Evolutionary conservation across 1,140 invertebrate genomes (phyloP).

Genomic region (Euwallacea similis): DNA sequence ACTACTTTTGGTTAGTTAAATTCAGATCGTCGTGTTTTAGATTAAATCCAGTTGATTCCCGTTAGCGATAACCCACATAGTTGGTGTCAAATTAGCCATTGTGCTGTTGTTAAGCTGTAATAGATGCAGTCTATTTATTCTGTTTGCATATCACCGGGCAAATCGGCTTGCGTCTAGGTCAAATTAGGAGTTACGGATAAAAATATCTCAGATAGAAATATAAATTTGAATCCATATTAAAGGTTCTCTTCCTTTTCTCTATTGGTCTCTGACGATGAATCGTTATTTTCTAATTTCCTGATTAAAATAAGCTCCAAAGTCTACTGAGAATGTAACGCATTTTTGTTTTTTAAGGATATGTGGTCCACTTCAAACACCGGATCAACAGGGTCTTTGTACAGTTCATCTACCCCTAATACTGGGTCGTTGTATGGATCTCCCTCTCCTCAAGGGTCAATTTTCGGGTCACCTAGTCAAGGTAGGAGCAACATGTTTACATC

Average conservation of each 20-base stretch:
- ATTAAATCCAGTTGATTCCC: slow-evolving; percentile 3
- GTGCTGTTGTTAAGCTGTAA: slow-evolving; percentile 9
- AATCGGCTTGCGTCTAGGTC: neutral
- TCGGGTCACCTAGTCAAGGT: slow-evolving; percentile 53
- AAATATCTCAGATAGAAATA: too few species aligned
- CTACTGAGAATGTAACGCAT: too few species aligned
- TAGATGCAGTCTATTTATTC: slow-evolving; percentile 1
- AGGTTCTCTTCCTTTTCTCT: too few species aligned
- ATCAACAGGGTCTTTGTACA: slow-evolving; percentile 51
- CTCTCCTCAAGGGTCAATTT: slow-evolving; percentile 51
- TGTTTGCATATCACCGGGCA: neutral
- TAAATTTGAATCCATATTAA: too few species aligned
- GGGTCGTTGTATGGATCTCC: slow-evolving; percentile 51
- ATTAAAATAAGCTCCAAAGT: too few species aligned
- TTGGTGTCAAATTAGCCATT: slow-evolving; percentile 5
- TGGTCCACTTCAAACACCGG: slow-evolving; percentile 39
- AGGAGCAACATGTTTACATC: neutral
- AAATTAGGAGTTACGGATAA: neutral
- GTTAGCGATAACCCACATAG: neutral
- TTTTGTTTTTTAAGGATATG: slow-evolving; percentile 28
- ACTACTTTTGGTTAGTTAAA: too few species aligned
- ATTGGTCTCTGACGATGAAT: too few species aligned
- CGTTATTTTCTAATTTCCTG: too few species aligned
- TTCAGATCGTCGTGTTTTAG: neutral
- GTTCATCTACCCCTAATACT: slow-evolving; percentile 51